These are phyloP conservation scores for Caenorhabditis plicata DNA, from an alignment of 2,888 invertebrate genomes.

Conservation along the genomic window DNA sequence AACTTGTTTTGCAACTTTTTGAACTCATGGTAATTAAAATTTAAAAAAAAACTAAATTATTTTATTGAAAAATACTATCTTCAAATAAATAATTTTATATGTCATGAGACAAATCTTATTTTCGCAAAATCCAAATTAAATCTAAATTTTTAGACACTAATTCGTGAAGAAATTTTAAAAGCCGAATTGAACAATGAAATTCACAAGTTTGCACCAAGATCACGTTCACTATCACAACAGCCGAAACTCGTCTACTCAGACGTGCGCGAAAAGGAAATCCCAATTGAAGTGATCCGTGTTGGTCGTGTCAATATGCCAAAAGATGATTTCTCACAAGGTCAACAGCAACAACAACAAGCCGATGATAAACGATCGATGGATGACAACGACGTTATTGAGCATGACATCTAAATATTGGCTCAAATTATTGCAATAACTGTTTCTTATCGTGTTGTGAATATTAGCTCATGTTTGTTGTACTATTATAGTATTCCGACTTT, in stretches of 20 bases:
- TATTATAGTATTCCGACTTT: too few species aligned
- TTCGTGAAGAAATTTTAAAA: conserved; percentile 46
- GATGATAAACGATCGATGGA: too few species aligned
- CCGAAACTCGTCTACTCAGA: conserved; percentile 30
- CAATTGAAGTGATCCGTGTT: conserved; percentile 33
- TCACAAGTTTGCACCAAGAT: conserved; percentile 26
- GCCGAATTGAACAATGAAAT: conserved; percentile 46
- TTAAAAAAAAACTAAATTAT: too few species aligned
- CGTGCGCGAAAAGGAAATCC: conserved; percentile 32
- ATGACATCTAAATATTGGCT: conserved; percentile 23
- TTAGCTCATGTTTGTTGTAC: not conserved
- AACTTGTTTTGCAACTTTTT: too few species aligned
- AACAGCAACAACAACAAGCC: too few species aligned
- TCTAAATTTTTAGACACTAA: conserved; percentile 28
- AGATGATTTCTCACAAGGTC: too few species aligned
- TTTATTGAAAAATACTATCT: too few species aligned
- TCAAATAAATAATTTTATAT: too few species aligned
- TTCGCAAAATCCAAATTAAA: not conserved
- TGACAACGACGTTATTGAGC: too few species aligned
- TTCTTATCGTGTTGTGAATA: conserved; percentile 2
- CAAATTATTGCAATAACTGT: not conserved
- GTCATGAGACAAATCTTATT: conserved; percentile 1
- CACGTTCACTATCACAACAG: conserved; percentile 9
- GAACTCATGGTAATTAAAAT: too few species aligned
- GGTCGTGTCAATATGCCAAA: conserved; percentile 17